A percentile compares a stretch with the other conserved stretches of the same genome.
phyloP scores from a whole-genome alignment of 2,888 invertebrate genomes.

The Andrena chrysosceles region DNA sequence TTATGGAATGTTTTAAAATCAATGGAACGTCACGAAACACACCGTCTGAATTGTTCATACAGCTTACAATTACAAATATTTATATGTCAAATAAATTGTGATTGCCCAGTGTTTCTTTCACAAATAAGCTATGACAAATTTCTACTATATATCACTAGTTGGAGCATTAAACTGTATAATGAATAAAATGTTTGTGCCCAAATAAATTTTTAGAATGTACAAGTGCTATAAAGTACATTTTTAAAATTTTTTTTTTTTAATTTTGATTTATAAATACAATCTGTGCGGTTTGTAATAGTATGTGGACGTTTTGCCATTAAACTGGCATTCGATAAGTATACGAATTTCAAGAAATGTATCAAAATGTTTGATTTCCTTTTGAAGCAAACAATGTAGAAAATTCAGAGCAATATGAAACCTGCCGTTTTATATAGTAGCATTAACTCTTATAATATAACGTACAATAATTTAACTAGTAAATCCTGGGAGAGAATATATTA shows the following conservation, averaged over 20 bases:
- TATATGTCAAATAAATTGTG: background rate
- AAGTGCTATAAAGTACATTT: no score
- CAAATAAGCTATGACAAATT: background rate
- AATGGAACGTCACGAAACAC: slow-evolving; percentile 1
- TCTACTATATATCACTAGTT: no score
- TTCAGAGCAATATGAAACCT: background rate
- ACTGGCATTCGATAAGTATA: background rate
- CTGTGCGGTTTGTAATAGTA: no score
- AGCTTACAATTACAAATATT: background rate
- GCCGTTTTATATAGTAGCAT: background rate
- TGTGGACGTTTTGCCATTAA: background rate
- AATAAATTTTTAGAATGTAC: no score
- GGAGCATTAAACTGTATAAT: background rate
- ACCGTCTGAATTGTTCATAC: background rate
- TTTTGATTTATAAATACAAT: no score
- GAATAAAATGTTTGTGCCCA: background rate
- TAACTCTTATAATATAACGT: background rate
- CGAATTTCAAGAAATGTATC: background rate
- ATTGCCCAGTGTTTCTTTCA: background rate
- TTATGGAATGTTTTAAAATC: slow-evolving; percentile 12
- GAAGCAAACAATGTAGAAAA: slow-evolving; percentile 2
- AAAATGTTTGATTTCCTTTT: background rate
- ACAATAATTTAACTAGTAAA: background rate
- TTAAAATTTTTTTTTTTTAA: no score
- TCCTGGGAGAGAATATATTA: background rate